Evolutionary conservation across 2,113 vertebrate genomes (phyloP), one percentile per base, ranked within the genome.

Genomic region (Pachyramphus minor): DNA sequence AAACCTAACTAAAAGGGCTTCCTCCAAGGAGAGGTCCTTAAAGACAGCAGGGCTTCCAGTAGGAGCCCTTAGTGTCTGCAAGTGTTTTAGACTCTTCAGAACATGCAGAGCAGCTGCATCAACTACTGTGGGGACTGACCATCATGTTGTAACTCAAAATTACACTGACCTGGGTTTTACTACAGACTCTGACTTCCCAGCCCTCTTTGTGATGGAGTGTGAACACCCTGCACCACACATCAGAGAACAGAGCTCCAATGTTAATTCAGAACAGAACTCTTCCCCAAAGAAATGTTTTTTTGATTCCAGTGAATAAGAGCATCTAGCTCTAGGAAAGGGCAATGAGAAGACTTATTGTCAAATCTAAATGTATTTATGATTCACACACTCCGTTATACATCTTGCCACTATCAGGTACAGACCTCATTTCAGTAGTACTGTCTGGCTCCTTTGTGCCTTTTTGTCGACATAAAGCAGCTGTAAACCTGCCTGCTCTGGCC

Each of bases 401-500:
- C 85, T 94, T 86, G 58, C 44, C 52, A 49, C 41, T 84, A 4
- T 58, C 60, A 81, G 68, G 35, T 81, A 81, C 68, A 89, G 73
- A 68, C 41, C 44, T 44, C 5, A 0, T 88, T 93, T 80, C 80
- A 90, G 28, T 9, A 21, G 3, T 33, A 66, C 39, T 35, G 74
- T 56, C 85, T 84, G 76, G 52, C 25, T 96, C 90, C 88, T 92
- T 83, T 90, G 88, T 92, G 76, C 49, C 52, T 89, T 94, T 93
- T 81, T 84, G 64, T 81, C 83, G 76, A 69, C 28, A 71, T 84
- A 84, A 88, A 88, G 31, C 82, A 77, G 59, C 33, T 81, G 55
- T 86, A 95, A 96, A 88, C 63, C 85, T 93, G 82, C 88, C 93
- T 96, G 76, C 63, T 80, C 75, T 59, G 68, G 78, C 63, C 83